These are phyloP conservation scores for Erebia ligea DNA, from an alignment of 2,888 invertebrate species.

Conservation along the genomic window DNA sequence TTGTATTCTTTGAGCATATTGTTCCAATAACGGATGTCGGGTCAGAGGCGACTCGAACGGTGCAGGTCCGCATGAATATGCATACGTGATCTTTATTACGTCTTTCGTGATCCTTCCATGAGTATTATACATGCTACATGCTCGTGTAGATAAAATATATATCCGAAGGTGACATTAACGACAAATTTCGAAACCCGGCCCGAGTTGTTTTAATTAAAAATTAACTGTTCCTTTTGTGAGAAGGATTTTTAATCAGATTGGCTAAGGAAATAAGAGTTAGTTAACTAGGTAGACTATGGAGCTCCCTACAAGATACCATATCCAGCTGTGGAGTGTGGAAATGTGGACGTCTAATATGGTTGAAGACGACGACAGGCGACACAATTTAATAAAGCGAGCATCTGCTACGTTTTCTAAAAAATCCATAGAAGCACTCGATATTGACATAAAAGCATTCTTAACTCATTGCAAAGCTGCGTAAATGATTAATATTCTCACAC, in stretches of 20 bases:
- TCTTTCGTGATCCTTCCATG: constrained; percentile 39
- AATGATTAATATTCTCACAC: not conserved
- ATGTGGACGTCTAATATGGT: no score
- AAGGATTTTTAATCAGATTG: no score
- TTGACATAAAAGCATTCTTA: not conserved
- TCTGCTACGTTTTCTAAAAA: no score
- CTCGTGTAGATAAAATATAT: constrained; percentile 10
- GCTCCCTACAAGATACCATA: no score
- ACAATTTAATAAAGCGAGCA: no score
- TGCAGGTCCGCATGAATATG: constrained; percentile 50
- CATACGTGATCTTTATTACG: constrained; percentile 48
- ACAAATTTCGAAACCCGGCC: not conserved
- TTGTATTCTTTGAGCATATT: constrained; percentile 15
- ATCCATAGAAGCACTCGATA: no score
- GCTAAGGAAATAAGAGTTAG: no score
- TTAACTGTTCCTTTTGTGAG: not conserved
- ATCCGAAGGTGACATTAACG: not conserved
- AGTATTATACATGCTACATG: not conserved
- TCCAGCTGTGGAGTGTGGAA: no score
- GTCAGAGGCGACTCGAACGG: constrained; percentile 45
- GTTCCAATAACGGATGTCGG: constrained; percentile 43
- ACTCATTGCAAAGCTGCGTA: not conserved
- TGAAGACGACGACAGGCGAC: no score
- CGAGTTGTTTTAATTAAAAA: not conserved
- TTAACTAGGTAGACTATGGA: no score